phyloP scores from a whole-genome alignment of 2,113 vertebrate species.

The Passer montanus region DNA sequence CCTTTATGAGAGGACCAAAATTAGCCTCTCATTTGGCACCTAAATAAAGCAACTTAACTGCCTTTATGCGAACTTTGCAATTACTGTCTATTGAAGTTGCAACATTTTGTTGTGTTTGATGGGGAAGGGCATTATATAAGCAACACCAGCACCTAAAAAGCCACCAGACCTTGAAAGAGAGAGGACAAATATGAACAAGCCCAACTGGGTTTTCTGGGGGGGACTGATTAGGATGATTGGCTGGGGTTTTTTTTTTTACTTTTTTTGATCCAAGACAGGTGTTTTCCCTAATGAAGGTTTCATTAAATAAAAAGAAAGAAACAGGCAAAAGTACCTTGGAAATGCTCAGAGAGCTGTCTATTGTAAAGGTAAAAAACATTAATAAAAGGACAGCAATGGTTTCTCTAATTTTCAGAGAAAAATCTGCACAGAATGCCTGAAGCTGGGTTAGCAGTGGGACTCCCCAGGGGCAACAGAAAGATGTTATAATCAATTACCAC shows the following conservation, averaged over 20 bases:
- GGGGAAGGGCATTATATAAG: conserved; percentile 19
- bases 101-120: neutral
- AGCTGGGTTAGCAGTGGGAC: conserved; percentile 73
- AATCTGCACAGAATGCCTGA: conserved; percentile 68
- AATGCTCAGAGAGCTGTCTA: conserved; percentile 9
- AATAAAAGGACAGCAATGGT: conserved; percentile 29
- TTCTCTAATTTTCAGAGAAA: conserved; percentile 53
- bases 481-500: conserved; percentile 95
- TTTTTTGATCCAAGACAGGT: neutral
- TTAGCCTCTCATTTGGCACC: conserved; percentile 77
- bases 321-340: neutral
- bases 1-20: conserved; percentile 74
- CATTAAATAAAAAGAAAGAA: neutral
- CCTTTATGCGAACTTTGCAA: conserved; percentile 65
- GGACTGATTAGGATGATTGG: neutral
- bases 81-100: conserved; percentile 52
- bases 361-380: conserved; percentile 13
- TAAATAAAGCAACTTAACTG: conserved; percentile 74
- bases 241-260: neutral
- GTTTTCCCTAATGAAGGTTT: neutral
- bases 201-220: neutral
- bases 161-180: neutral
- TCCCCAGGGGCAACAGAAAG: conserved; percentile 82
- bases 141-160: neutral
- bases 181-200: neutral